Evolutionary conservation across 2,797 vertebrate species (phyloP), one percentile per base, ranked within the genome.

Genomic region (Denticeps clupeoides): DNA sequence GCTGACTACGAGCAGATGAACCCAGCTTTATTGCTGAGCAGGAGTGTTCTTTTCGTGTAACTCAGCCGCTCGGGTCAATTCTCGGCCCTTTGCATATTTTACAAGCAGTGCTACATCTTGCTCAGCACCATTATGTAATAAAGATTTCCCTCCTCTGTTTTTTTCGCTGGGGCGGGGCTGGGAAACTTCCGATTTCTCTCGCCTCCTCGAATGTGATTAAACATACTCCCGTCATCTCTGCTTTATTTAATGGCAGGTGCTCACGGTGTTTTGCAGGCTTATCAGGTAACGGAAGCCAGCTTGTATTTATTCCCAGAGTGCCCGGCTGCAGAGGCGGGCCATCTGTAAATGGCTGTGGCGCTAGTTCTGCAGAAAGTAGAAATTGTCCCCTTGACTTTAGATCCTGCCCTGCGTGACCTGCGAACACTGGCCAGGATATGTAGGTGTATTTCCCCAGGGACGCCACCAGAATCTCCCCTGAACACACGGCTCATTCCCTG

Each of bases 21-120:
- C 70, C 63, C 27, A 56, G 64, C 68, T 66, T 74, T 79, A 78
- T 70, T 83, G 79, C 79, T 82, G 79, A 82, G 69, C 57, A 54
- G 64, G 63, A 63, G 47, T 60, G 68, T 75, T 80, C 69, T 62
- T 41, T 62, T 56, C 56, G 55, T 37, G 41, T 45, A 45, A 50
- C 41, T 46, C 27, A 50, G 63, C 59, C 56, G 56, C 58, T 59
- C 45, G 56, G 65, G 66, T 74, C 63, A 68, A 73, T 64, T 59
- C 55, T 62, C 59, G 67, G 37, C 55, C 53, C 58, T 25, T 32
- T 72, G 74, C 66, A 76, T 74, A 70, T 71, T 37, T 65, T 72
- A 70, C 71, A 67, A 55, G 29, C 58, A 26, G 37, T 49, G 65
- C 55, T 52, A 49, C 43, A 51, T 69, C 61, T 72, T 68, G 63